Conservation (phyloP, 2,797 vertebrate species). For the Ataeniobius toweri region DNA sequence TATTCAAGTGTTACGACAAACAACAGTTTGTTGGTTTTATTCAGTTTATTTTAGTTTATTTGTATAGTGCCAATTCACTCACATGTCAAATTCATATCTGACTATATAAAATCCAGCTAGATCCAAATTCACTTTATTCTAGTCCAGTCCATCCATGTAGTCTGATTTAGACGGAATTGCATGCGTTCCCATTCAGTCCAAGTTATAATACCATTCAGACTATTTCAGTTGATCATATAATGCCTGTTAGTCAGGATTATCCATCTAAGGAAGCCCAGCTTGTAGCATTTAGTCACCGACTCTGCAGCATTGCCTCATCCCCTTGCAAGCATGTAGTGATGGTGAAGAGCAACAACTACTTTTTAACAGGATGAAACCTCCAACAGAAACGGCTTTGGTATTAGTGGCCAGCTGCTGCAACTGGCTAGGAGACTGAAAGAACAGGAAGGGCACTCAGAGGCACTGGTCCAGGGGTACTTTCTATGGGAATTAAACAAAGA, state of each 20-base stretch:
- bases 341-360: not conserved
- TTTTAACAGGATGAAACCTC: not conserved
- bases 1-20: conserved; percentile 4
- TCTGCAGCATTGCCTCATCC: not conserved
- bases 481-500: not conserved
- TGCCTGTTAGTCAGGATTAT: not conserved
- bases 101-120: not conserved
- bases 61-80: not conserved
- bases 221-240: not conserved
- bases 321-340: not conserved
- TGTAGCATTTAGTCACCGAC: not conserved
- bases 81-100: not conserved
- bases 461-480: not conserved
- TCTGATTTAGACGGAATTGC: not conserved
- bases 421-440: not conserved
- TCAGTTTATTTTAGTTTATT: not conserved
- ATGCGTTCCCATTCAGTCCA: not conserved
- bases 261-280: not conserved
- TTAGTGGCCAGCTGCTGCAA: not conserved
- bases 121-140: not conserved
- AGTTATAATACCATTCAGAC: not conserved
- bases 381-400: not conserved
- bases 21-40: not conserved
- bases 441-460: not conserved
- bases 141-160: not conserved